phyloP scores from a whole-genome alignment of 1,140 invertebrate genomes.

The Drosophila ananassae region DNA sequence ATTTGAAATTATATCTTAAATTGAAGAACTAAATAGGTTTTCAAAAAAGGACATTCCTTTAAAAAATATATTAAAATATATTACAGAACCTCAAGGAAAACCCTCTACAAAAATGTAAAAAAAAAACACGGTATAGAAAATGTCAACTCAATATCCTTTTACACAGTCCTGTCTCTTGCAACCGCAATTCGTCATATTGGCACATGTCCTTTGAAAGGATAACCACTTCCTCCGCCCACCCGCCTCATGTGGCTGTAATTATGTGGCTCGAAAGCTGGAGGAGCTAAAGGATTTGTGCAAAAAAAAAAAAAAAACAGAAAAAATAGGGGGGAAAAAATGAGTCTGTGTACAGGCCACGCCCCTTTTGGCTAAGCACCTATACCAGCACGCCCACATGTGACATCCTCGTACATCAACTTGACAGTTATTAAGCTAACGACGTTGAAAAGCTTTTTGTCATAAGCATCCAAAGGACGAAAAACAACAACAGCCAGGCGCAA shows the following conservation, averaged over 20 bases:
- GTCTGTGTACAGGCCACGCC: slow-evolving; percentile 21
- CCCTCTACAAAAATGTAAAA: too few relatives aligned
- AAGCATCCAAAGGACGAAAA: slow-evolving; percentile 10
- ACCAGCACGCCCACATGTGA: neutral
- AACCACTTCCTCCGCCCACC: slow-evolving; percentile 8
- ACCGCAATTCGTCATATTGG: slow-evolving; percentile 76
- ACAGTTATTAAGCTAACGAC: slow-evolving; percentile 80
- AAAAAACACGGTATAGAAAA: neutral
- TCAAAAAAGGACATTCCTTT: too few relatives aligned
- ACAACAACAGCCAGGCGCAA: neutral
- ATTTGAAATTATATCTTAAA: too few relatives aligned
- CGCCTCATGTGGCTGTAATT: slow-evolving; percentile 62
- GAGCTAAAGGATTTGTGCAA: slow-evolving; percentile 21
- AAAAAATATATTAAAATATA: too few relatives aligned
- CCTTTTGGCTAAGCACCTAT: slow-evolving; percentile 39
- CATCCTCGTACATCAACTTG: slow-evolving; percentile 44
- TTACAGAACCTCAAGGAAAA: too few relatives aligned
- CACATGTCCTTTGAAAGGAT: slow-evolving; percentile 71
- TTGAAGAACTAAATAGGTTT: too few relatives aligned
- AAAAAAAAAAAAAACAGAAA: slow-evolving; percentile 17
- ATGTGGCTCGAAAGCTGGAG: slow-evolving; percentile 56
- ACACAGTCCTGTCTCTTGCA: slow-evolving; percentile 23
- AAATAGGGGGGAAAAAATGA: slow-evolving; percentile 4
- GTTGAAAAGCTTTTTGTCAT: slow-evolving; percentile 72
- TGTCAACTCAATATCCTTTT: neutral